A percentile compares a stretch with the other conserved stretches of the same genome.
Conservation (phyloP, 37 sponge, comb jelly and placozoan species). For the Ephydatia muelleri region DNA sequence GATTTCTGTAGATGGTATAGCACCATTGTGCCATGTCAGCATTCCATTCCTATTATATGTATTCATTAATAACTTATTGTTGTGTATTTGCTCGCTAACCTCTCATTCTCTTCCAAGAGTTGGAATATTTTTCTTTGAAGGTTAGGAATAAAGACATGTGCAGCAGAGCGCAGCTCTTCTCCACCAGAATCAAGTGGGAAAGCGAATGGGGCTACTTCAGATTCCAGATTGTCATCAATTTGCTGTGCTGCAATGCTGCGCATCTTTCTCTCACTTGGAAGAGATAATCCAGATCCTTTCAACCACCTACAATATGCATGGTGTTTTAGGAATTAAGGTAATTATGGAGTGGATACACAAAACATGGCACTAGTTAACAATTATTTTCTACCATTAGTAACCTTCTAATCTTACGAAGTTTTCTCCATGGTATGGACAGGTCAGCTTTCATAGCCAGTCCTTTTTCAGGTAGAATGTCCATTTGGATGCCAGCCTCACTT, state of each 20-base stretch:
- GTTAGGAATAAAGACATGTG: slow-evolving; percentile 8
- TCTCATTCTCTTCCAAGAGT: slow-evolving; percentile 22
- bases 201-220: slow-evolving; percentile 4
- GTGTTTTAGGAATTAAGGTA: no score
- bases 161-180: slow-evolving; percentile 20
- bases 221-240: no score
- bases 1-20: slow-evolving; percentile 35
- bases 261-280: no score
- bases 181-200: background rate
- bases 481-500: no score
- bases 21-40: slow-evolving; percentile 54
- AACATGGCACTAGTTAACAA: no score
- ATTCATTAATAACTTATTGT: background rate
- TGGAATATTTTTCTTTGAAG: background rate
- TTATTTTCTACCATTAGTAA: background rate
- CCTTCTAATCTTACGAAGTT: slow-evolving; percentile 22
- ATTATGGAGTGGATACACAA: no score
- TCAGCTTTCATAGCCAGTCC: slow-evolving; percentile 20
- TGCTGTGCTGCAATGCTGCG: no score
- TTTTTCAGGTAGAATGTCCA: no score
- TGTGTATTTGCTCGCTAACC: slow-evolving; percentile 2
- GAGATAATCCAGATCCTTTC: no score
- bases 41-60: no score
- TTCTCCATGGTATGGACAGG: slow-evolving; percentile 14
- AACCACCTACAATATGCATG: no score